Conservation (phyloP, 2,113 vertebrate genomes). For the Cephalophus harveyi region DNA sequence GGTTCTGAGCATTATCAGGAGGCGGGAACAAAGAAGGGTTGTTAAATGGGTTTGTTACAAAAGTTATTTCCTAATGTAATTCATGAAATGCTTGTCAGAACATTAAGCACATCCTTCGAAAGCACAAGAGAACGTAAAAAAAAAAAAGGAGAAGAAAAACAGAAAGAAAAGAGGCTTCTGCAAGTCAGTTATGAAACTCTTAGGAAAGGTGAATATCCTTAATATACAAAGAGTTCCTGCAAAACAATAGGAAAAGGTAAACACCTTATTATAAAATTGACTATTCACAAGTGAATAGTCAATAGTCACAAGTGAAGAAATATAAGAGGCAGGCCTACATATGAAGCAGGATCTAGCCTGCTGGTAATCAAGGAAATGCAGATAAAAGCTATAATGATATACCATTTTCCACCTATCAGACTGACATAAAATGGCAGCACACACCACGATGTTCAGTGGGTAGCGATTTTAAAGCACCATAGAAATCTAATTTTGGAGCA, state of each 20-base stretch:
- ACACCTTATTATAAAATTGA: not conserved
- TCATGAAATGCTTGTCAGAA: not conserved
- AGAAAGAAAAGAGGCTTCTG: not conserved
- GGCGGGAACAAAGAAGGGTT: not conserved
- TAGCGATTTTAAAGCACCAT: not conserved
- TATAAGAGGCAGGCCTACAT: not conserved
- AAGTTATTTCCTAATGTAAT: conserved; percentile 55
- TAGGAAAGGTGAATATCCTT: not conserved
- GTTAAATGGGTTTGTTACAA: conserved; percentile 36
- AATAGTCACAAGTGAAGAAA: not conserved
- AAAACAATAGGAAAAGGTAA: conserved; percentile 40
- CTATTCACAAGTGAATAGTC: not conserved
- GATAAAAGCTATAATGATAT: not conserved
- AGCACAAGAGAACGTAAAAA: conserved; percentile 1
- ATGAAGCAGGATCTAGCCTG: not conserved
- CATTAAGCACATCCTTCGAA: conserved; percentile 57
- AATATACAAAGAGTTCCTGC: conserved; percentile 62
- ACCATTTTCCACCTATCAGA: conserved; percentile 17
- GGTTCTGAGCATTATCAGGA: not conserved
- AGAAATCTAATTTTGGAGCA: not conserved
- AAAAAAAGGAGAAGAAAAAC: too few species aligned
- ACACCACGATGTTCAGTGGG: not conserved
- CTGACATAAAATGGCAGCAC: not conserved
- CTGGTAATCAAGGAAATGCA: conserved; percentile 8
- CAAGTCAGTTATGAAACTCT: not conserved